Evolutionary conservation across 1,140 invertebrate species (phyloP), one percentile per base, ranked within the genome.

Genomic region (Euwallacea similis): DNA sequence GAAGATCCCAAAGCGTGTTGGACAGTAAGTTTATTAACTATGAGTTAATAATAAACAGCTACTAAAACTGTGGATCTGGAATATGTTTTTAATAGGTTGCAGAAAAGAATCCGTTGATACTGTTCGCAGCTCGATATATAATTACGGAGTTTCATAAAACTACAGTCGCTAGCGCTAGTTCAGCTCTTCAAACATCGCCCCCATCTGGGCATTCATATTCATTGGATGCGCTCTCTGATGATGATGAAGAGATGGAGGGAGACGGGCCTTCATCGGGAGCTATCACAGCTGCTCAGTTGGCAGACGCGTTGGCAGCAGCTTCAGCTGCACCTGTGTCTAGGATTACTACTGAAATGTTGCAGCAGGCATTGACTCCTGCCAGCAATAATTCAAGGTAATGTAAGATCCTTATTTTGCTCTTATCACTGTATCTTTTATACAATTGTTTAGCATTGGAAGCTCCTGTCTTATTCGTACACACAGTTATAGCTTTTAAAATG

Each of bases 321-420:
- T 42, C 53, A 7, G 60, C 74, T 9, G 11, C 54, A 13, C 54
- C 54, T 9, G 16, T 21, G 46, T 79, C 80, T 15, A 74, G 85
- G 2, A 87, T 87, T 50, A 87, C 86, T 0, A 79, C 82, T 1
- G 86, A 87, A 75, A 87, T 87, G 86, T 85, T 87, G 79, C 85
- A 86, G 73, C 83, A 86, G 72, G 86, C 84, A 6, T 82, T 86
- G n/a, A 42, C 69, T 13, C 69, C 69, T 66, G 81, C 83, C n/a
- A 76, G 11, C 2, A 74, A 79, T 16, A 66, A 71, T 2, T 44
- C 16, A 8, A 72, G 62, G 62, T 65, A 65, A 16, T 7, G 11
- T 10, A 21, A 42, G 21, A 47, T 16, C 13, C 21, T 7, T 67
- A 42, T 10, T 53, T 56, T 50, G 9, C 1, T 2, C 13, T 50